Evolutionary conservation across 2,113 vertebrate species (phyloP).

Genomic region (Connochaetes taurinus): DNA sequence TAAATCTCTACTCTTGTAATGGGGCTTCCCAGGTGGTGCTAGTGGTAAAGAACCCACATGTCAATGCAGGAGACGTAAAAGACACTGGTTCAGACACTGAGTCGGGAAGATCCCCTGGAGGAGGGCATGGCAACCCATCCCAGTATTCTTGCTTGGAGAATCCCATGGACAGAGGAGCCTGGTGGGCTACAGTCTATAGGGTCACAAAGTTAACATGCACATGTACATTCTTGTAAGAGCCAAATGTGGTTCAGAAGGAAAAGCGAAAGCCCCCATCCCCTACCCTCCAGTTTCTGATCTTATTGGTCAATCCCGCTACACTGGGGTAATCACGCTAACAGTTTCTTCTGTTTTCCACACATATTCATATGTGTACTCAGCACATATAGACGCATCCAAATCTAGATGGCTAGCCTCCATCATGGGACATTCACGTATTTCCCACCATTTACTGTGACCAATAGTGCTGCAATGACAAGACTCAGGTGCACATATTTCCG

Average conservation of each 20-base stretch:
- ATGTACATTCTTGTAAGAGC: not conserved
- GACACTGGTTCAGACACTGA: fast-evolving
- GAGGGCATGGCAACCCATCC: not conserved
- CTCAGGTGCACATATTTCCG: not conserved
- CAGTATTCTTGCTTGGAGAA: not conserved
- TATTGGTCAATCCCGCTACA: fast-evolving
- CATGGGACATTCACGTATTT: not conserved
- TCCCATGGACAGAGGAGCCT: not conserved
- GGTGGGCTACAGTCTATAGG: not conserved
- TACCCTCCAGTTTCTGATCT: not conserved
- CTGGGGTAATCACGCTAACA: not conserved
- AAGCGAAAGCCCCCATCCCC: no score
- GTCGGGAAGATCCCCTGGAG: not conserved
- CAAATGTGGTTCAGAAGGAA: not conserved
- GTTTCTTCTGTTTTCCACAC: not conserved
- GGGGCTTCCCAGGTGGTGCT: not conserved
- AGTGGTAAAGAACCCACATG: not conserved
- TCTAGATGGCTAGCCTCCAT: not conserved
- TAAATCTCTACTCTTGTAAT: not conserved
- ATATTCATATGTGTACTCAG: fast-evolving
- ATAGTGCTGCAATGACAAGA: not conserved
- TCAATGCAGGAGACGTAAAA: not conserved
- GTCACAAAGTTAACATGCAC: not conserved
- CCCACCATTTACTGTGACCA: not conserved
- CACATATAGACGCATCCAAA: fast-evolving